These are phyloP conservation scores for Encarsia formosa DNA, from an alignment of 2,888 invertebrate species.

Conservation along the genomic window DNA sequence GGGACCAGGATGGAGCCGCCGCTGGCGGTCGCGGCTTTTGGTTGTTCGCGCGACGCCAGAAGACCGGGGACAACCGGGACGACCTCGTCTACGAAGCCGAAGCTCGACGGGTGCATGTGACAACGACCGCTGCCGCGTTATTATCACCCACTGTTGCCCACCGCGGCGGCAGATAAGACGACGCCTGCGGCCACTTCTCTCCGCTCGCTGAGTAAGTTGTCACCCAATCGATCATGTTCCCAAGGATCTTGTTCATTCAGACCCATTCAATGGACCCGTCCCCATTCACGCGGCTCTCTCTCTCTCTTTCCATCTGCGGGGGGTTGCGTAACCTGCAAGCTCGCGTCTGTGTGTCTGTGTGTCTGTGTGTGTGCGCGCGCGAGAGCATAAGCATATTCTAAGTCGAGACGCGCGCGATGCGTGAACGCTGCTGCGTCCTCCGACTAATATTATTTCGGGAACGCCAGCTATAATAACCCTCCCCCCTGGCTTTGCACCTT, in stretches of 20 bases:
- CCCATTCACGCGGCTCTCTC: too few relatives aligned
- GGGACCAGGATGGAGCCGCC: slow-evolving; percentile 24
- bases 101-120: slow-evolving; percentile 19
- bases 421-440: too few relatives aligned
- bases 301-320: neutral
- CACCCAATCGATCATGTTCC: too few relatives aligned
- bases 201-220: slow-evolving; percentile 26
- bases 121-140: slow-evolving; percentile 16
- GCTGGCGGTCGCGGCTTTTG: too few relatives aligned
- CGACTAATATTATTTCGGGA: slow-evolving; percentile 27
- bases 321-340: neutral
- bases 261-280: too few relatives aligned
- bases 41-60: too few relatives aligned
- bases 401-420: neutral
- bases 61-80: too few relatives aligned
- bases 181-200: too few relatives aligned
- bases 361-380: neutral
- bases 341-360: neutral
- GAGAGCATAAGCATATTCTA: neutral
- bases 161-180: too few relatives aligned
- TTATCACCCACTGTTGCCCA: too few relatives aligned
- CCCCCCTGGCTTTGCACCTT: too few relatives aligned
- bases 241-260: too few relatives aligned
- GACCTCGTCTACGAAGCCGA: slow-evolving; percentile 14
- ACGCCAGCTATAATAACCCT: slow-evolving; percentile 23